phyloP scores from a whole-genome alignment of 2,888 invertebrate species.

The Mycalesis mineus region DNA sequence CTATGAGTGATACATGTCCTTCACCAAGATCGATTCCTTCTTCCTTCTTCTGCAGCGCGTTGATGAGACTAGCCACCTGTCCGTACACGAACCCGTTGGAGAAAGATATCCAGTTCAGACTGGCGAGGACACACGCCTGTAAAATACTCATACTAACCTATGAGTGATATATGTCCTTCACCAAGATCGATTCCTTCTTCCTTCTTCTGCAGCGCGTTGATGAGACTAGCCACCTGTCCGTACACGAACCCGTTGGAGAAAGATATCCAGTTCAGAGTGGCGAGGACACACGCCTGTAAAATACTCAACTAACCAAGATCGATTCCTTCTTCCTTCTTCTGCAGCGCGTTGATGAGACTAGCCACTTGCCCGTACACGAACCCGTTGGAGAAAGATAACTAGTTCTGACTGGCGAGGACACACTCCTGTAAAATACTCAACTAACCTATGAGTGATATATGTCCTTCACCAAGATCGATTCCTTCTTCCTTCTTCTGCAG shows the following conservation, averaged over 20 bases:
- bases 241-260: too few relatives aligned
- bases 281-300: neutral
- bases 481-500: neutral
- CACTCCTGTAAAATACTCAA: too few relatives aligned
- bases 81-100: neutral
- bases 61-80: neutral
- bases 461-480: neutral
- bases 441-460: conserved; percentile 1
- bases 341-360: neutral
- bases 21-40: neutral
- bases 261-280: neutral
- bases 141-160: too few relatives aligned
- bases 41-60: neutral
- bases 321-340: neutral
- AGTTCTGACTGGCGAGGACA: neutral
- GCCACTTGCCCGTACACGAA: neutral
- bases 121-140: neutral
- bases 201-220: too few relatives aligned
- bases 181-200: too few relatives aligned
- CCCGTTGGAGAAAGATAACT: neutral
- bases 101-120: neutral
- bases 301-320: neutral
- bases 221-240: too few relatives aligned
- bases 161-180: too few relatives aligned
- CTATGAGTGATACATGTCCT: neutral